Evolutionary conservation across 2,797 vertebrate genomes (phyloP).

Genomic region (Pipistrellus kuhlii): DNA sequence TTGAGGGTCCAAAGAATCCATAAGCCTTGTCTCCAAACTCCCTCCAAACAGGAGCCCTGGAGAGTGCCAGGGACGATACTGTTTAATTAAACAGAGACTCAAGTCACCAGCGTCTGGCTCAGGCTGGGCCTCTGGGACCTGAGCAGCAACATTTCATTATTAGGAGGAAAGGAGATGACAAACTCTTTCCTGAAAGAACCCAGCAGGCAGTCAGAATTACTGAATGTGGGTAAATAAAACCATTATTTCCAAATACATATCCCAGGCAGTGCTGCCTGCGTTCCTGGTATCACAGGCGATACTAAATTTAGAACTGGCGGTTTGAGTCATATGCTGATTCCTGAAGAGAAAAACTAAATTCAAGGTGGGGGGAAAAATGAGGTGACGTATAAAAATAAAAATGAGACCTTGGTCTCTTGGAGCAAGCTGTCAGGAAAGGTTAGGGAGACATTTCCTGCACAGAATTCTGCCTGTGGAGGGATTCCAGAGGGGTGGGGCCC

Average conservation of each 20-base stretch:
- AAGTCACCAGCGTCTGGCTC: slow-evolving; percentile 80
- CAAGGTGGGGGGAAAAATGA: slow-evolving; percentile 70
- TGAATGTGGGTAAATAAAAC: slow-evolving; percentile 81
- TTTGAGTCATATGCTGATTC: slow-evolving; percentile 82
- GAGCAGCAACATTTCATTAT: slow-evolving; percentile 86
- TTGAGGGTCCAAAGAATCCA: background rate
- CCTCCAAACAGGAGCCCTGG: slow-evolving; percentile 23
- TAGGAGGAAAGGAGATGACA: slow-evolving; percentile 84
- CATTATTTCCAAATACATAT: slow-evolving; percentile 81
- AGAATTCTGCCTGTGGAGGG: slow-evolving; percentile 63
- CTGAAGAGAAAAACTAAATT: slow-evolving; percentile 79
- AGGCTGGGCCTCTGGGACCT: slow-evolving; percentile 80
- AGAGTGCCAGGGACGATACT: slow-evolving; percentile 72
- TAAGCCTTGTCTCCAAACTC: slow-evolving; percentile 15
- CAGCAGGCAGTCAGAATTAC: slow-evolving; percentile 79
- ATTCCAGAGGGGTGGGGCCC: background rate
- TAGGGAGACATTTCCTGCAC: slow-evolving; percentile 12
- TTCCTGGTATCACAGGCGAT: slow-evolving; percentile 73
- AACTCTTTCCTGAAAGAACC: slow-evolving; percentile 85
- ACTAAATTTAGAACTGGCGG: slow-evolving; percentile 82
- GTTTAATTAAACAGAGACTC: slow-evolving; percentile 85
- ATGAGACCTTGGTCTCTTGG: slow-evolving; percentile 7
- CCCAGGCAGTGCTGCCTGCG: slow-evolving; percentile 77
- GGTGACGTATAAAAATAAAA: slow-evolving; percentile 80
- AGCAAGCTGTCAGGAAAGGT: slow-evolving; percentile 69